Percentiles rank a stretch among this genome's conserved stretches.
Conservation (phyloP, 2,888 invertebrate species). For the Lepidochrysops patricia region DNA sequence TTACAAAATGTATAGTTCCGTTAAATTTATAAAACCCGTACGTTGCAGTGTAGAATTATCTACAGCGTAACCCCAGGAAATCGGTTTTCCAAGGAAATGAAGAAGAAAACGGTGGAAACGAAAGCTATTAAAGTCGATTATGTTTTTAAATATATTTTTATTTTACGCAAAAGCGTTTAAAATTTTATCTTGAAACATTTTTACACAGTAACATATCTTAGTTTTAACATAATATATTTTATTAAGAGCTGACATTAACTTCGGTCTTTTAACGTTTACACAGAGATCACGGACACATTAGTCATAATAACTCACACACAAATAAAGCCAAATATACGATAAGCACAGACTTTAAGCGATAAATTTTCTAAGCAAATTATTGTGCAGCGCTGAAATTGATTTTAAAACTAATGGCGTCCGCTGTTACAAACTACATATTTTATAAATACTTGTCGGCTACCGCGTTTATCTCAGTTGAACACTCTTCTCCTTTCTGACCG, state of each 20-base stretch:
- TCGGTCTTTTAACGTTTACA: no score
- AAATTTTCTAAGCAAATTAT: not conserved
- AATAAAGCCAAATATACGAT: not conserved
- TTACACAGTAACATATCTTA: no score
- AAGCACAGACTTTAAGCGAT: not conserved
- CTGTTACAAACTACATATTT: constrained; percentile 24
- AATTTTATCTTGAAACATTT: no score
- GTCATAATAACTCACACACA: not conserved
- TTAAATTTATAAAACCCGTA: not conserved
- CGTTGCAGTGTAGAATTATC: not conserved
- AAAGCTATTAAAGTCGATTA: not conserved
- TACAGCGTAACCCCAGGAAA: not conserved
- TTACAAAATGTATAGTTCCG: not conserved
- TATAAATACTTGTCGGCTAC: constrained; percentile 31
- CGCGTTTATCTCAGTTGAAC: constrained; percentile 58
- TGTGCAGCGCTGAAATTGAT: constrained; percentile 11
- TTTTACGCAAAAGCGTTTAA: not conserved
- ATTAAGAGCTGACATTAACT: no score
- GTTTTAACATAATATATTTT: no score
- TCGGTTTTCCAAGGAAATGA: constrained; percentile 11
- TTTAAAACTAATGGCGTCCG: constrained; percentile 10
- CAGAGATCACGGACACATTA: not conserved
- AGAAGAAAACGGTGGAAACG: not conserved
- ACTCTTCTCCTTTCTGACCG: constrained; percentile 33
- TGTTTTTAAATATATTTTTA: not conserved